These are phyloP conservation scores for Leptinotarsa tumamoca DNA, from an alignment of 2,888 invertebrate genomes.

Conservation along the genomic window DNA sequence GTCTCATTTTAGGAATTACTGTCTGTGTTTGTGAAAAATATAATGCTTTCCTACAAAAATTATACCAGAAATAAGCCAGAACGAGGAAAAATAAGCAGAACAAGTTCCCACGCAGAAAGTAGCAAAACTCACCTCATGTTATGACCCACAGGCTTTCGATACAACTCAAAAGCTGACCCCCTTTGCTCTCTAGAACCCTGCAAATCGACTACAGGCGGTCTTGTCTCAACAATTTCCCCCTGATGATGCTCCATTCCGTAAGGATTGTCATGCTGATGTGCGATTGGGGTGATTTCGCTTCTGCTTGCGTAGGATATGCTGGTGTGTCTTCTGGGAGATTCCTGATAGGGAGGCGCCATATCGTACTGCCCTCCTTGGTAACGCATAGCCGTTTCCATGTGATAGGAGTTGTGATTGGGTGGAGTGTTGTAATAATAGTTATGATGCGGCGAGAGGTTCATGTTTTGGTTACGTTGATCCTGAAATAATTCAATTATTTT, in stretches of 20 bases:
- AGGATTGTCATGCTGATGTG: slow-evolving; percentile 54
- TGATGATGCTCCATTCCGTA: slow-evolving; percentile 56
- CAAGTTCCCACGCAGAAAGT: slow-evolving; percentile 26
- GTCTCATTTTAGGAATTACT: background rate
- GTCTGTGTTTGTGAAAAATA: background rate
- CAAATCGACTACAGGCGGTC: slow-evolving; percentile 71
- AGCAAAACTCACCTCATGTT: slow-evolving; percentile 76
- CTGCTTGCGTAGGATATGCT: slow-evolving; percentile 65
- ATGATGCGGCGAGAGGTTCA: slow-evolving; percentile 54
- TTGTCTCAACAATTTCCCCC: slow-evolving; percentile 53
- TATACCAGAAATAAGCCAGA: slow-evolving; percentile 21
- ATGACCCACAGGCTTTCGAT: slow-evolving; percentile 90
- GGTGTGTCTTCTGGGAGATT: slow-evolving; percentile 61
- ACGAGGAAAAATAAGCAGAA: slow-evolving; percentile 23
- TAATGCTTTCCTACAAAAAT: slow-evolving; percentile 29
- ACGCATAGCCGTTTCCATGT: slow-evolving; percentile 53
- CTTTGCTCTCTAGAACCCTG: slow-evolving; percentile 91
- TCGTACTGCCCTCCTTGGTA: slow-evolving; percentile 64
- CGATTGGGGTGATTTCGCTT: slow-evolving; percentile 64
- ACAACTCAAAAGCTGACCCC: slow-evolving; percentile 95
- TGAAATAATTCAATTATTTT: slow-evolving; percentile 37
- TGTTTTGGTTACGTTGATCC: slow-evolving; percentile 60
- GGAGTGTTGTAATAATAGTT: slow-evolving; percentile 65
- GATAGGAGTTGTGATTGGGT: slow-evolving; percentile 60
- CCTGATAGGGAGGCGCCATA: slow-evolving; percentile 63